These are phyloP conservation scores for Spialia ferax DNA, from an alignment of 2,888 invertebrate genomes.

Conservation along the genomic window DNA sequence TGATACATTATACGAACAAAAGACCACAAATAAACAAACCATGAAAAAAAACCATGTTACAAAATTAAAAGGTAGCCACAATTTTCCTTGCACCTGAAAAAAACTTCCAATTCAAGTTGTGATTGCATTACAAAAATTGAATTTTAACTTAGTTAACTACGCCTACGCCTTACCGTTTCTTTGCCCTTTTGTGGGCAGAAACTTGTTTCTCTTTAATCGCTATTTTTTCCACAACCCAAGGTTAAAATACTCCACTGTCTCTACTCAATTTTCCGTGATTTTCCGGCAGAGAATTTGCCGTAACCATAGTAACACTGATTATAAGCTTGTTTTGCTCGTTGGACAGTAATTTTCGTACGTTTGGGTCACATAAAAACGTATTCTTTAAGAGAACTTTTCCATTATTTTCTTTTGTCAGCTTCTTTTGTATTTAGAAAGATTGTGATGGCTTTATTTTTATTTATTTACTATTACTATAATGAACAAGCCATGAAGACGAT, in stretches of 20 bases:
- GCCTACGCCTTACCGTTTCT: not conserved
- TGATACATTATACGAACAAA: no score
- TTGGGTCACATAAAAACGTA: no score
- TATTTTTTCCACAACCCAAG: not conserved
- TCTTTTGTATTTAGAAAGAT: no score
- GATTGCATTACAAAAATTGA: conserved; percentile 23
- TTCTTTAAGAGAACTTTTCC: no score
- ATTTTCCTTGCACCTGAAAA: not conserved
- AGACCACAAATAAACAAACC: no score
- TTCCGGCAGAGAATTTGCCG: not conserved
- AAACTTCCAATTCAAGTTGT: conserved; percentile 1
- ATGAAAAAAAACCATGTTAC: no score
- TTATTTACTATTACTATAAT: no score
- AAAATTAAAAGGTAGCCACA: not conserved
- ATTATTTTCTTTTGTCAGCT: no score
- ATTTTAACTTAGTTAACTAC: conserved; percentile 16
- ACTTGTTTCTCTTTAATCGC: conserved; percentile 6
- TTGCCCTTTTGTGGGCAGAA: not conserved
- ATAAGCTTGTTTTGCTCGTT: not conserved
- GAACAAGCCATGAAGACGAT: no score
- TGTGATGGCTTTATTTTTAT: no score
- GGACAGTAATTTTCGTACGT: not conserved
- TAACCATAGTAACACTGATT: not conserved
- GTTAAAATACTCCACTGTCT: not conserved
- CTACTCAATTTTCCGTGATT: no score